Conservation (phyloP, 2,888 invertebrate genomes). For the Hemithea aestivaria region DNA sequence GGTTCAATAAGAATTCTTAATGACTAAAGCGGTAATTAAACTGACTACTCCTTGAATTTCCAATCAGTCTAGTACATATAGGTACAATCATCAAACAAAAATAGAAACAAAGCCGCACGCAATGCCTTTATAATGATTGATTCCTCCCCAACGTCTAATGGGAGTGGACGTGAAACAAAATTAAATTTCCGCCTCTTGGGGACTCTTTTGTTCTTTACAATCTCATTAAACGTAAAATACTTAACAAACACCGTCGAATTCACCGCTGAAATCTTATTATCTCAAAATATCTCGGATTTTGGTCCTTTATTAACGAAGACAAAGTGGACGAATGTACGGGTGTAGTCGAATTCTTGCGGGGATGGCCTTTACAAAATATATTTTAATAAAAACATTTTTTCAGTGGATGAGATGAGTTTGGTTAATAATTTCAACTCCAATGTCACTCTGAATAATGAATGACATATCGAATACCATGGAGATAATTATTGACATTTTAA, state of each 20-base stretch:
- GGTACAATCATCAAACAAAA: slow-evolving; percentile 24
- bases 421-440: too few species aligned
- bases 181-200: slow-evolving; percentile 54
- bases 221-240: slow-evolving; percentile 58
- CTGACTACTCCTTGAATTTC: too few species aligned
- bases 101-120: slow-evolving; percentile 26
- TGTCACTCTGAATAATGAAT: too few species aligned
- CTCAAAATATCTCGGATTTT: slow-evolving; percentile 44
- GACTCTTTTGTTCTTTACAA: slow-evolving; percentile 62
- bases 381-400: too few species aligned
- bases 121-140: slow-evolving; percentile 38
- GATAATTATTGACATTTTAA: too few species aligned
- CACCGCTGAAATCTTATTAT: slow-evolving; percentile 53
- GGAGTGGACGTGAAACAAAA: slow-evolving; percentile 46
- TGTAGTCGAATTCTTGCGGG: slow-evolving; percentile 8
- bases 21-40: too few species aligned
- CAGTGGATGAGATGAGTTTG: too few species aligned
- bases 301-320: slow-evolving; percentile 40
- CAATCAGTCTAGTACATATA: too few species aligned
- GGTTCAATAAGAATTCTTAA: too few species aligned
- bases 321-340: slow-evolving; percentile 32
- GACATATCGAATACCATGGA: too few species aligned
- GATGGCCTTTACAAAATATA: too few species aligned
- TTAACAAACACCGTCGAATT: slow-evolving; percentile 50
- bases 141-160: slow-evolving; percentile 46